Conservation (phyloP, 1,140 invertebrate species). For the Babylonia areolata region DNA sequence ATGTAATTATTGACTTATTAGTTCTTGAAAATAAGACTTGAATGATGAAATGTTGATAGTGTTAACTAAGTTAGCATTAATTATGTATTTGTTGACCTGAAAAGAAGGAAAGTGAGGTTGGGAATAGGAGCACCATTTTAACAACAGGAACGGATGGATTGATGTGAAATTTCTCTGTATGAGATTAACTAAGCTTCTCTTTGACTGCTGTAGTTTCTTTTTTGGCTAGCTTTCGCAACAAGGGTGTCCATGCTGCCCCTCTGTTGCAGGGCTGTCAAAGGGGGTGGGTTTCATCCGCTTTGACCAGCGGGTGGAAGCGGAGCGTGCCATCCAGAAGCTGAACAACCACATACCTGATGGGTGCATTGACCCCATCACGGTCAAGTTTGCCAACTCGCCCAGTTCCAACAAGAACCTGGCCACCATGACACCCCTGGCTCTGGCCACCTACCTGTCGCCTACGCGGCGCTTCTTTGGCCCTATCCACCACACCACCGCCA, state of each 20-base stretch:
- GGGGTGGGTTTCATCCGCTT: conserved; percentile 99
- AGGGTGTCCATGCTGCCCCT: neutral
- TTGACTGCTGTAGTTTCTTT: no score
- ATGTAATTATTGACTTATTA: no score
- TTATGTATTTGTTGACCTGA: no score
- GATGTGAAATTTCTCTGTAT: no score
- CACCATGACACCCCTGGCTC: conserved; percentile 75
- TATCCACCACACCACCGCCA: conserved; percentile 89
- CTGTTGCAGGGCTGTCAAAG: conserved; percentile 90
- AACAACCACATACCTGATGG: conserved; percentile 96
- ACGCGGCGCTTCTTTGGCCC: conserved; percentile 89
- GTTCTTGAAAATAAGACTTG: no score
- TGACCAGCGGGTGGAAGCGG: conserved; percentile 97
- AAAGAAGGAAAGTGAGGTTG: no score
- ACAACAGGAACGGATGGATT: no score
- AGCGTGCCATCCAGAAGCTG: conserved; percentile 97
- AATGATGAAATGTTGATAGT: no score
- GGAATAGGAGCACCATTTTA: no score
- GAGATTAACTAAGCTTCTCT: no score
- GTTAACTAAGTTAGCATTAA: no score
- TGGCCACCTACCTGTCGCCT: conserved; percentile 85
- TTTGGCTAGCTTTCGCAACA: neutral
- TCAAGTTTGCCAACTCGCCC: conserved; percentile 97
- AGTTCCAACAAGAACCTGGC: conserved; percentile 73
- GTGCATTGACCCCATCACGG: conserved; percentile 97